Conservation (phyloP, 2,888 invertebrate genomes). For the Eupithecia inturbata region DNA sequence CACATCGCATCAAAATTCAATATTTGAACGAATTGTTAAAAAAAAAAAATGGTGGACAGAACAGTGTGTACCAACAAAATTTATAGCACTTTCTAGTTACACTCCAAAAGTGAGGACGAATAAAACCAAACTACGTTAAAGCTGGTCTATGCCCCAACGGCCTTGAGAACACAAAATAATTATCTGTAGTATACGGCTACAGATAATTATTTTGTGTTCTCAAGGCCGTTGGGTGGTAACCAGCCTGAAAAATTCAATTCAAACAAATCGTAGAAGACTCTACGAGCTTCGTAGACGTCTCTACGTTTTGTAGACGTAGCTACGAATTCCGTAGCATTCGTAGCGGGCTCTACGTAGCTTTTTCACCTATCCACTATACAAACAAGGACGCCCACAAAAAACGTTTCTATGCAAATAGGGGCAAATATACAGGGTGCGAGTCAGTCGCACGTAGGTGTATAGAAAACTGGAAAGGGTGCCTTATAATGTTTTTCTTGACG, state of each 20-base stretch:
- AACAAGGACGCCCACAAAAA: conserved; percentile 83
- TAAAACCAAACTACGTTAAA: conserved; percentile 50
- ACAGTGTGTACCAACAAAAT: background rate
- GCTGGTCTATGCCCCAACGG: too few relatives aligned
- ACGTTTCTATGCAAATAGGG: conserved; percentile 84
- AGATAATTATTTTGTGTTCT: too few relatives aligned
- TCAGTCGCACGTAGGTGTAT: conserved; percentile 57
- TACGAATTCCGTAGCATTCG: conserved; percentile 56
- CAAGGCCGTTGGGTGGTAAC: too few relatives aligned
- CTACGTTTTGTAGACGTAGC: conserved; percentile 53
- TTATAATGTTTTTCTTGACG: background rate
- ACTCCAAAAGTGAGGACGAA: conserved; percentile 33
- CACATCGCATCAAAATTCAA: background rate
- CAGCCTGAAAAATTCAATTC: conserved; percentile 66
- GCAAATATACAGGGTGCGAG: conserved; percentile 81
- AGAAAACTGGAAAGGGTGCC: conserved; percentile 29
- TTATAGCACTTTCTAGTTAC: background rate
- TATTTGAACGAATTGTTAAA: background rate
- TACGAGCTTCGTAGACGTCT: conserved; percentile 44
- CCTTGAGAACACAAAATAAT: too few relatives aligned
- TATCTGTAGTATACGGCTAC: too few relatives aligned
- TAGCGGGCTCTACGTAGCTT: conserved; percentile 67
- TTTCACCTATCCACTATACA: conserved; percentile 81
- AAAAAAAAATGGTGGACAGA: background rate
- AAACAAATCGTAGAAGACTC: conserved; percentile 65